Evolutionary conservation across 2,113 vertebrate species (phyloP).

Genomic region (Hemibagrus wyckioides): DNA sequence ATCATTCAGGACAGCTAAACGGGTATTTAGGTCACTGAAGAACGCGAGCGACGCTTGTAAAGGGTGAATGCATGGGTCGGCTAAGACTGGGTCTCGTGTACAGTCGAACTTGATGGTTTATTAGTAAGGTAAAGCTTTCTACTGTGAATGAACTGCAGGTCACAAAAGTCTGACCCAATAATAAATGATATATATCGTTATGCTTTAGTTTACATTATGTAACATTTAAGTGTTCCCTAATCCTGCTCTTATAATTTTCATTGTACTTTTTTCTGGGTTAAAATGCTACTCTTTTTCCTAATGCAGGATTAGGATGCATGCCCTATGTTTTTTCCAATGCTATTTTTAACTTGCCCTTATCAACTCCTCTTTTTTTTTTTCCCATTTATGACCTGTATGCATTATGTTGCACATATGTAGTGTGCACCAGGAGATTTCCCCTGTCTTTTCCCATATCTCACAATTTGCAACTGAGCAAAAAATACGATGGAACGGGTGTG

Average conservation of each 20-base stretch:
- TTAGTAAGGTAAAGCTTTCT: background rate
- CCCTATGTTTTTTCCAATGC: background rate
- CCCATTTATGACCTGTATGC: background rate
- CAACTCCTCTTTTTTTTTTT: background rate
- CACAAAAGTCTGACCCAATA: background rate
- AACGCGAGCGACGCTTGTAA: background rate
- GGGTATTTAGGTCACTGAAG: slow-evolving; percentile 4
- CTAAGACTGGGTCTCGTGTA: background rate
- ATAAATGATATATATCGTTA: background rate
- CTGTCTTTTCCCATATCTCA: background rate
- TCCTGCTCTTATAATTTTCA: background rate
- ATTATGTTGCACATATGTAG: background rate
- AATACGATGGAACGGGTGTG: background rate
- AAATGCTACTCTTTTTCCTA: background rate
- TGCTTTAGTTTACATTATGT: background rate
- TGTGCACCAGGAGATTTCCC: background rate
- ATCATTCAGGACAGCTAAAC: background rate
- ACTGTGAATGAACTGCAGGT: background rate
- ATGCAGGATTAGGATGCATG: background rate
- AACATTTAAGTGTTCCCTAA: background rate
- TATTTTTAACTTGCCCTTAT: background rate
- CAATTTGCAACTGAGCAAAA: background rate
- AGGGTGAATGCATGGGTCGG: background rate
- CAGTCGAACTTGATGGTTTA: background rate
- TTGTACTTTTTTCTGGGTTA: background rate